These are phyloP conservation scores for Brenthis hecate DNA, from an alignment of 2,888 invertebrate genomes.

Conservation along the genomic window DNA sequence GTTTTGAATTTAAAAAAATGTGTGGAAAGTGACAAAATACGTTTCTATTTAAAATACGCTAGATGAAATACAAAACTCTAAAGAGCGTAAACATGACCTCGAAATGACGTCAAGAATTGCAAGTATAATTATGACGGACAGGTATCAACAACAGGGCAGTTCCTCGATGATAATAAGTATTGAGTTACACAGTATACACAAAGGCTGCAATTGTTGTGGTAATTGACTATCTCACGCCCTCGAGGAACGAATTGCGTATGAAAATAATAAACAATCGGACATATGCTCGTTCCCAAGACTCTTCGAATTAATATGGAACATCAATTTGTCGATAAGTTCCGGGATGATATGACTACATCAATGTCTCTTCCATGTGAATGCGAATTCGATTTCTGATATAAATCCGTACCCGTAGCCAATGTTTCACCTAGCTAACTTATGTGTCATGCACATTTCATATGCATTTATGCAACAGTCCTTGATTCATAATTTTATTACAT, in stretches of 20 bases:
- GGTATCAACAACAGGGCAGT: slow-evolving; percentile 18
- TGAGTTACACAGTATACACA: slow-evolving; percentile 14
- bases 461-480: no score
- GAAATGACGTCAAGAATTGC: slow-evolving; percentile 18
- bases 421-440: no score
- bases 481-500: no score
- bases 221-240: slow-evolving; percentile 41
- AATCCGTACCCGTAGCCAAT: no score
- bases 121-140: slow-evolving; percentile 31
- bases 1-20: no score
- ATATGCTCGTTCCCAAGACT: not conserved
- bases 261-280: slow-evolving; percentile 39
- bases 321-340: no score
- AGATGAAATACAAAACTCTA: slow-evolving; percentile 1
- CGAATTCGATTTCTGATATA: no score
- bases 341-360: no score
- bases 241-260: slow-evolving; percentile 24
- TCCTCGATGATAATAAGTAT: slow-evolving; percentile 9
- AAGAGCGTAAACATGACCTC: slow-evolving; percentile 23
- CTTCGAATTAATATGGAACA: no score
- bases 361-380: no score
- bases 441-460: no score
- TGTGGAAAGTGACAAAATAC: no score
- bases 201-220: slow-evolving; percentile 38
- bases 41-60: not conserved